These are phyloP conservation scores for Epinotia nisella DNA, from an alignment of 2,888 invertebrate genomes.

Conservation along the genomic window DNA sequence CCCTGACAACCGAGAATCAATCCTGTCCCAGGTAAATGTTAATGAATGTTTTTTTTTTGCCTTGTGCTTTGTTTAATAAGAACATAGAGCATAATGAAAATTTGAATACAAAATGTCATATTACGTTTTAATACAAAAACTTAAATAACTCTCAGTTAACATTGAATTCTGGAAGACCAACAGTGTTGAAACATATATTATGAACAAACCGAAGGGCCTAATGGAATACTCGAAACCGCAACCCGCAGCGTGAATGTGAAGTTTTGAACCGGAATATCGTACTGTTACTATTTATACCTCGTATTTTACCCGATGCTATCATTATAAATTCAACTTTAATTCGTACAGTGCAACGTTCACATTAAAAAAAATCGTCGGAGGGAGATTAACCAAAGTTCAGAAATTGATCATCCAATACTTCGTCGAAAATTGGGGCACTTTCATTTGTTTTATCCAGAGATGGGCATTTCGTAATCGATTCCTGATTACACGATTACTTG, in stretches of 20 bases:
- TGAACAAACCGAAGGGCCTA: conserved; percentile 24
- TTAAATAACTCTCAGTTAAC: not conserved
- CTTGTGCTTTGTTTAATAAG: too few relatives aligned
- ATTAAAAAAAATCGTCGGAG: not conserved
- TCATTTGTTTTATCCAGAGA: conserved; percentile 27
- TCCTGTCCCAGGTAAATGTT: too few relatives aligned
- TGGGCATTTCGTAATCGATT: too few relatives aligned
- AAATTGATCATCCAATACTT: not conserved
- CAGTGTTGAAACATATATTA: conserved; percentile 11
- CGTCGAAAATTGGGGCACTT: conserved; percentile 10
- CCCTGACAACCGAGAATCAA: too few relatives aligned
- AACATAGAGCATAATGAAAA: too few relatives aligned
- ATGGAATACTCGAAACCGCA: conserved; percentile 32
- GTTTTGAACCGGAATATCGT: not conserved
- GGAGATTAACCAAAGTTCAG: not conserved
- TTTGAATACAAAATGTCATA: too few relatives aligned
- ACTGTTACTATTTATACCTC: not conserved
- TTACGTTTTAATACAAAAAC: too few relatives aligned
- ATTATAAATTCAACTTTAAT: not conserved
- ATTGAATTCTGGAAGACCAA: conserved; percentile 1
- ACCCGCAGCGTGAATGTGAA: conserved; percentile 19
- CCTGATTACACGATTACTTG: too few relatives aligned
- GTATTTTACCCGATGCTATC: not conserved
- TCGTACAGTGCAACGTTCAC: not conserved
- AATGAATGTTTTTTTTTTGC: too few relatives aligned